phyloP scores from a whole-genome alignment of 2,113 vertebrate genomes.

The Ovis canadensis region DNA sequence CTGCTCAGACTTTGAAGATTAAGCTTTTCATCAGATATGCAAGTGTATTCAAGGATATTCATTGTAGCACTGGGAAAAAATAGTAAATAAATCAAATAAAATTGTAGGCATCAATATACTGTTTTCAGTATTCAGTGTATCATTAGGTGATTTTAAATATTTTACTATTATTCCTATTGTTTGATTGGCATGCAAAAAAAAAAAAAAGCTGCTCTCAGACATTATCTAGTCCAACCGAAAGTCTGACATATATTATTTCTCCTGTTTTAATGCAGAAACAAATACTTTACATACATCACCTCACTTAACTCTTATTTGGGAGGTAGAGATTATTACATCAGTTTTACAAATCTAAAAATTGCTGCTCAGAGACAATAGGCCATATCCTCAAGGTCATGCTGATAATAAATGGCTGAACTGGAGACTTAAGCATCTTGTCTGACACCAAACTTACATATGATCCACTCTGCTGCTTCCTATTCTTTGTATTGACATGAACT shows the following conservation, averaged over 20 bases:
- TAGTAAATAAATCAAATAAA: not conserved
- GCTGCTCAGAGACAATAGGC: not conserved
- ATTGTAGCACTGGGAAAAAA: not conserved
- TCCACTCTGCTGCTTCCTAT: not conserved
- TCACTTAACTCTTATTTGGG: not conserved
- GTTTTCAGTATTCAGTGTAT: not conserved
- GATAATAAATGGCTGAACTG: not conserved
- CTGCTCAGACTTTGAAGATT: not conserved
- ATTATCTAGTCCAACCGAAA: not conserved
- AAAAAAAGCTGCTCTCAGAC: not conserved
- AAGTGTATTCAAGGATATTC: not conserved
- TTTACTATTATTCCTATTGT: not conserved
- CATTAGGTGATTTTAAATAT: not conserved
- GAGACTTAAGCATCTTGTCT: not conserved
- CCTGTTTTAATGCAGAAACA: slow-evolving; percentile 1
- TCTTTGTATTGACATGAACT: not conserved
- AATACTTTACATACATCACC: not conserved
- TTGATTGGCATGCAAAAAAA: not conserved
- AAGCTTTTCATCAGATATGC: not conserved
- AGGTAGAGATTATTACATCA: not conserved
- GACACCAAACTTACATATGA: not conserved
- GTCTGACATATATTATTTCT: not conserved
- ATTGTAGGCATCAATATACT: not conserved
- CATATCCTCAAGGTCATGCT: not conserved
- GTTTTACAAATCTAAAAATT: not conserved